phyloP scores from a whole-genome alignment of 2,797 vertebrate species.

The Novumbra hubbsi region DNA sequence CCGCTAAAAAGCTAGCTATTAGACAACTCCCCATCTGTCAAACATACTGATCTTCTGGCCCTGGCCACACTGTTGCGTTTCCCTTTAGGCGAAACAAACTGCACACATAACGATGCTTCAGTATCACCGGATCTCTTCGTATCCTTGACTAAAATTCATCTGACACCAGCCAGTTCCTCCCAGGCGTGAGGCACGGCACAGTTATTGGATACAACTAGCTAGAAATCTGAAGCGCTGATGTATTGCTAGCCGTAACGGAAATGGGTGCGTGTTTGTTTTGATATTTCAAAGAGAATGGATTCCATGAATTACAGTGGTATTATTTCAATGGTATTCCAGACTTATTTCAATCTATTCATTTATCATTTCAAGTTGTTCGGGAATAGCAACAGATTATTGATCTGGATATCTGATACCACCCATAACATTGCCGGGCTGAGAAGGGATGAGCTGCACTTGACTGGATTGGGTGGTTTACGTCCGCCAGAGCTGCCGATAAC shows the following conservation, averaged over 20 bases:
- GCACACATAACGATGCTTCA: not conserved
- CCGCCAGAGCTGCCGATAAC: not conserved
- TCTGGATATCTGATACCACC: not conserved
- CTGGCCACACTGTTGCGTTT: not conserved
- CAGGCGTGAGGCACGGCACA: not conserved
- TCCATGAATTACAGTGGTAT: not conserved
- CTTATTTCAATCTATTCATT: not conserved
- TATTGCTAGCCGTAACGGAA: not conserved
- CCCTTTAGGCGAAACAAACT: not conserved
- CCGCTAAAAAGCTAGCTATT: not conserved
- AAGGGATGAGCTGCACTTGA: not conserved
- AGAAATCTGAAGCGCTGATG: conserved; percentile 10
- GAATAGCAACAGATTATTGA: not conserved
- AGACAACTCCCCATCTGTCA: not conserved
- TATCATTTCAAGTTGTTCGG: too few species aligned
- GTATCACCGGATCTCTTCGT: not conserved
- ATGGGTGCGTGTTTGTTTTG: not conserved
- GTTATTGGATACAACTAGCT: not conserved
- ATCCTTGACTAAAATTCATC: not conserved
- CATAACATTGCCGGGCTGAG: not conserved
- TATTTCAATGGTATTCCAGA: not conserved
- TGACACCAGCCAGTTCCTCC: not conserved
- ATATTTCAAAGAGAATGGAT: not conserved
- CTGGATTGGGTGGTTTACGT: not conserved
- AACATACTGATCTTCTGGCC: not conserved